Evolutionary conservation across 2,113 vertebrate species (phyloP).

Genomic region (Sakesphorus luctuosus): DNA sequence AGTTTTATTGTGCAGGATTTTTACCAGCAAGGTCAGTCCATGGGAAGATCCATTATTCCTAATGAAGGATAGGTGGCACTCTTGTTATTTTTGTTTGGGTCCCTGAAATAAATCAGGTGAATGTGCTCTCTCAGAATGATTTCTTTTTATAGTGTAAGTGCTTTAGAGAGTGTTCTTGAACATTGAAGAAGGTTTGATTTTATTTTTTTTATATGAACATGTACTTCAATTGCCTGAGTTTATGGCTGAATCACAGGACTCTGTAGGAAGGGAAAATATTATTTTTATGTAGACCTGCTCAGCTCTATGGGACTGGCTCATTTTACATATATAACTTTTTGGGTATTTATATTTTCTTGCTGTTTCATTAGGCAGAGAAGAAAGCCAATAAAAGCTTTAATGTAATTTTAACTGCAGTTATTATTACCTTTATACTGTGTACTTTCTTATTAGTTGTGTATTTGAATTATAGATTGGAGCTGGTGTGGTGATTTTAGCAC

Average conservation of each 20-base stretch:
- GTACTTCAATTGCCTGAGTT: neutral
- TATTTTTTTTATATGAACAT: neutral
- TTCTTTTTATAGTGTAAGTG: slow-evolving; percentile 28
- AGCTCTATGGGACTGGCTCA: neutral
- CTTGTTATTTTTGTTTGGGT: slow-evolving; percentile 31
- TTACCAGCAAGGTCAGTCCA: neutral
- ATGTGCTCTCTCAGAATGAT: neutral
- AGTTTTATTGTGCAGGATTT: neutral
- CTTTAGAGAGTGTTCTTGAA: slow-evolving; percentile 27
- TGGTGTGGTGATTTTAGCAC: neutral
- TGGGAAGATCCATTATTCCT: neutral
- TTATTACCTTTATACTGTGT: neutral
- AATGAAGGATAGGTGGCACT: slow-evolving; percentile 42
- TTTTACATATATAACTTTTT: neutral
- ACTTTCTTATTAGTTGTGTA: neutral
- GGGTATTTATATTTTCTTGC: neutral
- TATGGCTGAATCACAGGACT: neutral
- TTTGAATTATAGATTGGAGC: neutral
- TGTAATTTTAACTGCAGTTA: neutral
- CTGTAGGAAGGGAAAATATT: neutral
- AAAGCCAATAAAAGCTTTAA: neutral
- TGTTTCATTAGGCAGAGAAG: neutral
- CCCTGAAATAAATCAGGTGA: slow-evolving; percentile 14
- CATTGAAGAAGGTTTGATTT: neutral
- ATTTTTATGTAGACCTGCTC: neutral